These are phyloP conservation scores for Hetaerina titia DNA, from an alignment of 2,888 invertebrate genomes.

Conservation along the genomic window DNA sequence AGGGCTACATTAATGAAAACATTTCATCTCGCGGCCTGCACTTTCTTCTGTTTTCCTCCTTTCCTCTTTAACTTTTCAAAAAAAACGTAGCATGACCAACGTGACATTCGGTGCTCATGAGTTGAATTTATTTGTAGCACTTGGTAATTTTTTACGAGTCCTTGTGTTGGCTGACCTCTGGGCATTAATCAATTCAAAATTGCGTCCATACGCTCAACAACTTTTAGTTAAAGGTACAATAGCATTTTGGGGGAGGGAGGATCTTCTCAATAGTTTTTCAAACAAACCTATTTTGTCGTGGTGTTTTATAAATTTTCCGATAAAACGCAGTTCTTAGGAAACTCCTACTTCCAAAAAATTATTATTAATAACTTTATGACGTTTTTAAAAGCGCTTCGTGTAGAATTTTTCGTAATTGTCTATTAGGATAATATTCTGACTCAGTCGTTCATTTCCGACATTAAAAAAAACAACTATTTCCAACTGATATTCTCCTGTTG, in stretches of 20 bases:
- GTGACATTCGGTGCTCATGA: background rate
- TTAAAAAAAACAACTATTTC: constrained; percentile 12
- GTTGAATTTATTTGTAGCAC: background rate
- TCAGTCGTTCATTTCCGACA: constrained; percentile 20
- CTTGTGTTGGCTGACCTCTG: background rate
- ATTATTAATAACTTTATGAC: background rate
- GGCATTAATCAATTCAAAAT: constrained; percentile 23
- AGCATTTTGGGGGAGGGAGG: constrained; percentile 27
- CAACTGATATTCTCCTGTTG: constrained; percentile 15
- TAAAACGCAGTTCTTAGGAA: background rate
- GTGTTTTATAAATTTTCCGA: background rate
- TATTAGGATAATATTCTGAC: background rate
- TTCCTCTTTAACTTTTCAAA: background rate
- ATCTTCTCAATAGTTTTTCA: background rate
- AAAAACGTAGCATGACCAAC: background rate
- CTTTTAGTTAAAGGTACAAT: constrained; percentile 40
- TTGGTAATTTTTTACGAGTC: background rate
- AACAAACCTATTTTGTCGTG: background rate
- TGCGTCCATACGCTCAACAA: background rate
- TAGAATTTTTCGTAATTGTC: background rate
- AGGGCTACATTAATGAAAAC: background rate
- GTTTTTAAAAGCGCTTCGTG: background rate
- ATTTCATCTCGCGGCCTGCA: background rate
- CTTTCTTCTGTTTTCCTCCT: background rate
- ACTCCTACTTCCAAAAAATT: background rate